Evolutionary conservation across 2,888 invertebrate genomes (phyloP).

Genomic region (Galerucella pusilla): DNA sequence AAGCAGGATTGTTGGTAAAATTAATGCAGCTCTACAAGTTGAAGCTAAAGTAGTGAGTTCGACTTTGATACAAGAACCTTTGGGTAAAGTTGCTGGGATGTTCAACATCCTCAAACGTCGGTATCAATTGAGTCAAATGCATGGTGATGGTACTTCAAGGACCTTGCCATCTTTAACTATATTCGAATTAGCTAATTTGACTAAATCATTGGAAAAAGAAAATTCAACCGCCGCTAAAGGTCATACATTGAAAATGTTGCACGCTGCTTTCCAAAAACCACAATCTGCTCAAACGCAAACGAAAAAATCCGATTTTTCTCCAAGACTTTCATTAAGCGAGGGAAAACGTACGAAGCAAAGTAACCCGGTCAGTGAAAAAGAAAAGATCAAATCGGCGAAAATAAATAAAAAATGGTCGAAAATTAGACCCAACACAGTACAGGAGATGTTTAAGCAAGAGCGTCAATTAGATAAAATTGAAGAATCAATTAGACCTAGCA

Average conservation of each 20-base stretch:
- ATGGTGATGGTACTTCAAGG: conserved; percentile 54
- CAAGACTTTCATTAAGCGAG: conserved; percentile 5
- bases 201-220: conserved; percentile 41
- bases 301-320: conserved; percentile 19
- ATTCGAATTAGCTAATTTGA: conserved; percentile 34
- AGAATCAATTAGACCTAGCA: conserved; percentile 33
- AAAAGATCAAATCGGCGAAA: neutral
- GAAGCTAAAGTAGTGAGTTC: conserved; percentile 65
- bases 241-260: conserved; percentile 34
- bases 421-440: conserved; percentile 17
- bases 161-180: conserved; percentile 44
- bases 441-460: conserved; percentile 19
- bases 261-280: conserved; percentile 10
- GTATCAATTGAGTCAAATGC: conserved; percentile 48
- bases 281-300: conserved; percentile 26
- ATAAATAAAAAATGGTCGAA: conserved; percentile 20
- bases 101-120: conserved; percentile 69
- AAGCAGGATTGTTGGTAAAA: conserved; percentile 56
- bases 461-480: neutral
- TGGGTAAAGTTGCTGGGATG: conserved; percentile 71
- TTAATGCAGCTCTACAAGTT: conserved; percentile 66
- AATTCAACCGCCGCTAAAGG: conserved; percentile 38
- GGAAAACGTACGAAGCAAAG: neutral
- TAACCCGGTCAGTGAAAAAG: neutral
- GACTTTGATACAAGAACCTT: conserved; percentile 69